Evolutionary conservation across 2,797 vertebrate species (phyloP).

Genomic region (Rhinoraja longicauda): DNA sequence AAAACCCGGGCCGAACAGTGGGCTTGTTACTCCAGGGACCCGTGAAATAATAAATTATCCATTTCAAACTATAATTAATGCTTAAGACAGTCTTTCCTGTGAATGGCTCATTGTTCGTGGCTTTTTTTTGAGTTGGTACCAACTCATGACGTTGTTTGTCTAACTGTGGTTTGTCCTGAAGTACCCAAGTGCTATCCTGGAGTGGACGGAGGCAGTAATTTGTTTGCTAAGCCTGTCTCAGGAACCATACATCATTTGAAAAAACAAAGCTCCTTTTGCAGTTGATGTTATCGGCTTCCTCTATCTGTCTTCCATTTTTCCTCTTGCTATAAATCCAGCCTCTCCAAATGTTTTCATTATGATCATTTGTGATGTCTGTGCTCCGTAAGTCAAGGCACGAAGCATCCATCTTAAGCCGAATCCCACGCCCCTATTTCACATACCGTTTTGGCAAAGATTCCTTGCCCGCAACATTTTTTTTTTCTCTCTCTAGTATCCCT

Average conservation of each 20-base stretch:
- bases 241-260: conserved; percentile 63
- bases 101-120: conserved; percentile 66
- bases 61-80: conserved; percentile 81
- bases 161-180: conserved; percentile 45
- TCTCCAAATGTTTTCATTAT: conserved; percentile 47
- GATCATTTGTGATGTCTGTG: conserved; percentile 48
- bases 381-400: conserved; percentile 44
- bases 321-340: conserved; percentile 49
- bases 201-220: conserved; percentile 55
- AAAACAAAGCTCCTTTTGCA: conserved; percentile 61
- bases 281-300: conserved; percentile 64
- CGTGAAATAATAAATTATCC: conserved; percentile 80
- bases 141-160: conserved; percentile 46
- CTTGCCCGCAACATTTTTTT: not conserved
- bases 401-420: conserved; percentile 46
- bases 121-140: conserved; percentile 53
- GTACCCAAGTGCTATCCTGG: conserved; percentile 52
- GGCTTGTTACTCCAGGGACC: conserved; percentile 71
- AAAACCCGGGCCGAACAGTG: conserved; percentile 49
- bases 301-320: conserved; percentile 63
- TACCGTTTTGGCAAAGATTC: not conserved
- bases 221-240: conserved; percentile 60
- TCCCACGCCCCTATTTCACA: conserved; percentile 7
- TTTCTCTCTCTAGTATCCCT: conserved; percentile 12
- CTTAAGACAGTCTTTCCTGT: conserved; percentile 75